Evolutionary conservation across 2,113 vertebrate genomes (phyloP).

Genomic region (Callipepla squamata): DNA sequence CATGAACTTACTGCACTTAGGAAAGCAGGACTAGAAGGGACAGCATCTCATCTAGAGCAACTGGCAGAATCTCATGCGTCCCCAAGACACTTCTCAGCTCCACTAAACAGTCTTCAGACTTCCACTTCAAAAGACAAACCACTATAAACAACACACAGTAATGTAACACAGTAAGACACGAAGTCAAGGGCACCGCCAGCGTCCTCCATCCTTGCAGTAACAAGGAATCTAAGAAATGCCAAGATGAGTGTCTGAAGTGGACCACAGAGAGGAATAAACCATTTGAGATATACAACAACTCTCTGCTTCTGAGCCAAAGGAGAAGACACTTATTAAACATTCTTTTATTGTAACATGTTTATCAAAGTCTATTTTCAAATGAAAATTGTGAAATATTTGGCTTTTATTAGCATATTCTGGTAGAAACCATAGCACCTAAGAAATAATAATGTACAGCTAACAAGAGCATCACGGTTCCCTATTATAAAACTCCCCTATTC

Average conservation of each 20-base stretch:
- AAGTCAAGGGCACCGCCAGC: background rate
- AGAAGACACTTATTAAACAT: background rate
- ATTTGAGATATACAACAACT: background rate
- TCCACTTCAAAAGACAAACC: background rate
- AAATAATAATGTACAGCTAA: background rate
- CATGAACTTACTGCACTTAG: accelerated
- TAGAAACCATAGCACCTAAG: background rate
- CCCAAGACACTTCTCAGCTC: background rate
- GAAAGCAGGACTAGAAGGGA: background rate
- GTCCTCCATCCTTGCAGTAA: background rate
- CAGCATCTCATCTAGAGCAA: background rate
- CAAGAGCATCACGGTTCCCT: background rate
- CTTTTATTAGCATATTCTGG: background rate
- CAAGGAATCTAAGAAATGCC: background rate
- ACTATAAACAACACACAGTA: background rate
- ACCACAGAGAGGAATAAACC: background rate
- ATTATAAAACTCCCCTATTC: background rate
- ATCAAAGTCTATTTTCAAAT: background rate
- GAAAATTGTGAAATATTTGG: background rate
- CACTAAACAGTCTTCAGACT: background rate
- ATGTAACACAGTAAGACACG: background rate
- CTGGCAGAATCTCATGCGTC: background rate
- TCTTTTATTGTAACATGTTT: background rate
- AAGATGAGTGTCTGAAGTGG: background rate
- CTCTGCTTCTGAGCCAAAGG: background rate